Conservation (phyloP, 2,888 invertebrate species). For the Adelphocoris suturalis region DNA sequence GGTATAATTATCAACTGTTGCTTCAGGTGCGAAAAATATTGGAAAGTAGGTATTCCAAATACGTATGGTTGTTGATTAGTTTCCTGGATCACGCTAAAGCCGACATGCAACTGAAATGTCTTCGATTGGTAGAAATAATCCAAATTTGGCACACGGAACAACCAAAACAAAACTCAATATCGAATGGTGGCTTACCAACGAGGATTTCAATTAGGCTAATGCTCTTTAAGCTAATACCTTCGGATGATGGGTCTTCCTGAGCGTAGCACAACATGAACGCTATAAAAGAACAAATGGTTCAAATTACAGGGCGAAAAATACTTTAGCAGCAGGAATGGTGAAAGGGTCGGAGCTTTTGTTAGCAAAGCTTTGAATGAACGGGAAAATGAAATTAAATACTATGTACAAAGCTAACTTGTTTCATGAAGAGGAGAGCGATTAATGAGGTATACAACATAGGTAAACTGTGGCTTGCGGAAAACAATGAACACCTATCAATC, state of each 20-base stretch:
- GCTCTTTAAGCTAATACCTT: constrained; percentile 84
- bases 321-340: constrained; percentile 9
- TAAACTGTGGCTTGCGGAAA: no score
- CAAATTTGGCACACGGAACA: neutral
- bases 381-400: neutral
- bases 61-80: neutral
- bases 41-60: no score
- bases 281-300: constrained; percentile 82
- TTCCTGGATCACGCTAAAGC: neutral
- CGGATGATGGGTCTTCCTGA: constrained; percentile 93
- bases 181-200: constrained; percentile 76
- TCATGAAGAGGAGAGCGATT: no score
- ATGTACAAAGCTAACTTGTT: neutral
- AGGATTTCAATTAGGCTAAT: constrained; percentile 77
- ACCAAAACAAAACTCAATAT: constrained; percentile 33
- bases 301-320: constrained; percentile 48
- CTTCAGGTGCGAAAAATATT: neutral
- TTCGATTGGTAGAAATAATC: neutral
- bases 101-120: constrained; percentile 28
- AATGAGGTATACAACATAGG: no score
- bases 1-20: neutral
- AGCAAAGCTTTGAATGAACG: constrained; percentile 16
- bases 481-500: no score
- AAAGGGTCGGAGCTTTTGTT: neutral
- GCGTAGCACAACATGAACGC: constrained; percentile 97